A percentile compares a stretch with the other conserved stretches of the same genome.
Evolutionary conservation across 1,140 invertebrate genomes (phyloP).

Genomic region (Elysia chlorotica): DNA sequence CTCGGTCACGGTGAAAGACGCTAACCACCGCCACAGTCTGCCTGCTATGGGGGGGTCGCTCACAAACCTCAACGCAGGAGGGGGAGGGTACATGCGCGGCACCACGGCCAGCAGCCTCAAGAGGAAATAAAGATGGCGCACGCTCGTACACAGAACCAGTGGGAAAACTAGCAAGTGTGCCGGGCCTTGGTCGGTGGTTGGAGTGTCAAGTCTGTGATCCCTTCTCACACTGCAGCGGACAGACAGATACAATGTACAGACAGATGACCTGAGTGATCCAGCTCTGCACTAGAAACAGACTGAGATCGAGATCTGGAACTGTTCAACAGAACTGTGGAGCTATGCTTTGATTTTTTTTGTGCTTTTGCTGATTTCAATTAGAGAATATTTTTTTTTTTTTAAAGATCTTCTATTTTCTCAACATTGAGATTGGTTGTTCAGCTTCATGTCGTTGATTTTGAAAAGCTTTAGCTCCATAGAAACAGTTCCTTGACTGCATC

Average conservation of each 20-base stretch:
- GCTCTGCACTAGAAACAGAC: background rate
- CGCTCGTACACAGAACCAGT: background rate
- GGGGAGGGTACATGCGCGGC: slow-evolving; percentile 14
- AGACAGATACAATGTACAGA: background rate
- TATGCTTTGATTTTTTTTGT: too few species aligned
- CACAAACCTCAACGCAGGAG: slow-evolving; percentile 15
- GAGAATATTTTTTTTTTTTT: too few species aligned
- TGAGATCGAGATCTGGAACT: too few species aligned
- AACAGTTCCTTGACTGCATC: too few species aligned
- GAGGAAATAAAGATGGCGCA: slow-evolving; percentile 16
- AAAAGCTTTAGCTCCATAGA: too few species aligned
- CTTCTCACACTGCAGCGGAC: background rate
- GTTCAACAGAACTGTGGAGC: too few species aligned
- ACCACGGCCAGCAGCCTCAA: slow-evolving; percentile 15
- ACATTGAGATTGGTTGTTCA: too few species aligned
- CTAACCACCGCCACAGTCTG: slow-evolving; percentile 20
- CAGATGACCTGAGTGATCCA: background rate
- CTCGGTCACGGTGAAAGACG: too few species aligned
- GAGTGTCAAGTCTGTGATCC: background rate
- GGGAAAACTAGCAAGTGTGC: background rate
- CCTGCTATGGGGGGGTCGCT: slow-evolving; percentile 15
- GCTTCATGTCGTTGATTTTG: too few species aligned
- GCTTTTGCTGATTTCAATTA: too few species aligned
- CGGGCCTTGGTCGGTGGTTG: background rate
- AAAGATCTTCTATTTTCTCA: too few species aligned